Percentiles rank a stretch among this genome's conserved stretches.
These are phyloP conservation scores for Thereva nobilitata DNA, from an alignment of 2,888 invertebrate species.

Conservation along the genomic window DNA sequence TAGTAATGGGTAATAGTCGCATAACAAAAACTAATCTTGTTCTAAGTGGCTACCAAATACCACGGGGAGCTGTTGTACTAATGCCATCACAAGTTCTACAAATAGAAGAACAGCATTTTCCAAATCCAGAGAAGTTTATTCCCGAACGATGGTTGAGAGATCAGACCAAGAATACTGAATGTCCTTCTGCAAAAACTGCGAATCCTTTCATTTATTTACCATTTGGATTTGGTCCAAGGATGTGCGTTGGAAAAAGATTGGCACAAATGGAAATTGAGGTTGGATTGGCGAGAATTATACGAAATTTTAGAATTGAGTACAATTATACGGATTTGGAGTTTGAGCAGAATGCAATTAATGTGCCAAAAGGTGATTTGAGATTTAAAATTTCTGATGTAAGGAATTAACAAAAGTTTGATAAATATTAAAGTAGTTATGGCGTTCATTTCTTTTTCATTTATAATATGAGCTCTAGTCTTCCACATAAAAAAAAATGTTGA, in stretches of 20 bases:
- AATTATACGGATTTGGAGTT: conserved; percentile 50
- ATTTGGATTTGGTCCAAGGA: conserved; percentile 57
- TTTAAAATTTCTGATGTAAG: conserved; percentile 46
- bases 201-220: conserved; percentile 51
- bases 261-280: conserved; percentile 72
- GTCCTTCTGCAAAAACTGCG: conserved; percentile 42
- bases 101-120: conserved; percentile 65
- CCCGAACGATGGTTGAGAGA: conserved; percentile 71
- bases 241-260: conserved; percentile 72
- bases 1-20: conserved; percentile 64
- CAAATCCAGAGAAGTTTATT: conserved; percentile 55
- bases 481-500: no score
- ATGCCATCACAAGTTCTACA: conserved; percentile 72
- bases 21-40: conserved; percentile 62
- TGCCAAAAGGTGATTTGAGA: conserved; percentile 47
- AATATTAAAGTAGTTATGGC: no score
- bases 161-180: conserved; percentile 8
- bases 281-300: conserved; percentile 58
- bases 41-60: conserved; percentile 64
- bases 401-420: background rate
- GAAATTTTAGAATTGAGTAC: conserved; percentile 57
- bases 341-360: conserved; percentile 48
- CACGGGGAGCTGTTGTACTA: conserved; percentile 70
- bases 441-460: no score
- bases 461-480: no score